Evolutionary conservation across 2,888 invertebrate genomes (phyloP), one percentile per base, ranked within the genome.

Genomic region (Daptonema setosum): DNA sequence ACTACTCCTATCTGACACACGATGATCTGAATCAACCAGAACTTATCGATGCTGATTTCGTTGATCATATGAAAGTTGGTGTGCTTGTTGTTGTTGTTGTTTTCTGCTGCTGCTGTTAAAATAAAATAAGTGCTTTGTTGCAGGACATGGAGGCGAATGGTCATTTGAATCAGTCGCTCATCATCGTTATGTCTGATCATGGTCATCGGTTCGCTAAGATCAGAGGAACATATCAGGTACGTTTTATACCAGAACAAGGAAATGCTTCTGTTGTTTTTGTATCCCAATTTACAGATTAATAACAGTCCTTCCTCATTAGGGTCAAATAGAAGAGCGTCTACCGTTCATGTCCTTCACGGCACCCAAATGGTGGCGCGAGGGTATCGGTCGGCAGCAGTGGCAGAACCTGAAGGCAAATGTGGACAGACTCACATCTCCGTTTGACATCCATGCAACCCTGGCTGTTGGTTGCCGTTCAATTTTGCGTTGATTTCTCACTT

Each of bases 121-220:
- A n/a, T n/a, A n/a, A n/a, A n/a, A n/a, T n/a, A n/a, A n/a, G n/a
- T n/a, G n/a, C n/a, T n/a, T n/a, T n/a, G n/a, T n/a, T n/a, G n/a
- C n/a, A n/a, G n/a, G n/a, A n/a, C n/a, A n/a, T n/a, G n/a, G n/a
- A n/a, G n/a, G n/a, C 74, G 2, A 75, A 75, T 1, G 80, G 81
- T 0, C 72, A 79, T 45, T 73, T 87, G 24, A 80, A 87, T 60
- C 80, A 85, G 63, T 85, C 90, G 0, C 68, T 91, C 61, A 72
- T 93, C 0, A 80, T 91, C 56, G 68, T 91, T 2, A 87, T 91
- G 86, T 83, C 87, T 2, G 91, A 93, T 73, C 91, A 93, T 71
- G 91, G 91, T 0, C 81, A 83, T 60, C 81, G 88, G 68, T 88
- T 84, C 72, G 81, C 83, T 0, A 77, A 80, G 55, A 79, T 87